phyloP scores from a whole-genome alignment of 2,888 invertebrate genomes.

The Alcis repandata region DNA sequence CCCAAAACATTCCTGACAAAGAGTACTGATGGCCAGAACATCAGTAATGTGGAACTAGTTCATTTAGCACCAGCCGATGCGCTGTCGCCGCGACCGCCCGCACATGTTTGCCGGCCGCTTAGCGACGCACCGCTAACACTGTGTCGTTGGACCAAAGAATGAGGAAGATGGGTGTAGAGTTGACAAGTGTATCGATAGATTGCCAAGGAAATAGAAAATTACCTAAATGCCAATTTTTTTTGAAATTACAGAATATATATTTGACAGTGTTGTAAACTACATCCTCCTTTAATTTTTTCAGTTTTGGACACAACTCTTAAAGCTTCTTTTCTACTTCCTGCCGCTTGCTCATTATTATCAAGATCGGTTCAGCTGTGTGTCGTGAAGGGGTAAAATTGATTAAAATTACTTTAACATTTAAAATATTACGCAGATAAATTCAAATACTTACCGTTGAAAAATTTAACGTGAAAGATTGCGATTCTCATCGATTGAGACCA shows the following conservation, averaged over 20 bases:
- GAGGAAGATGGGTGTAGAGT: conserved; percentile 40
- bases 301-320: too few relatives aligned
- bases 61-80: conserved; percentile 80
- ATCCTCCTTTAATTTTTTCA: too few relatives aligned
- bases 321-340: too few relatives aligned
- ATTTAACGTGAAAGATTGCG: too few relatives aligned
- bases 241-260: neutral
- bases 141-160: conserved; percentile 63
- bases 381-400: too few relatives aligned
- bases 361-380: too few relatives aligned
- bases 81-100: conserved; percentile 79
- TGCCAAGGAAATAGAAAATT: neutral
- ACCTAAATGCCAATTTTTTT: neutral
- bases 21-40: conserved; percentile 38
- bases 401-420: too few relatives aligned
- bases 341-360: too few relatives aligned
- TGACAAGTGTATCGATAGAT: conserved; percentile 3
- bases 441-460: too few relatives aligned
- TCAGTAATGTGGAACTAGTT: conserved; percentile 72
- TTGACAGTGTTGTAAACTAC: too few relatives aligned
- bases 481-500: too few relatives aligned
- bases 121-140: conserved; percentile 77
- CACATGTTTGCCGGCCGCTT: conserved; percentile 79
- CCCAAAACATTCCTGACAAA: conserved; percentile 33
- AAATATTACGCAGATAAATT: too few relatives aligned